These are phyloP conservation scores for Camarhynchus parvulus DNA, from an alignment of 2,113 vertebrate species.

Conservation along the genomic window DNA sequence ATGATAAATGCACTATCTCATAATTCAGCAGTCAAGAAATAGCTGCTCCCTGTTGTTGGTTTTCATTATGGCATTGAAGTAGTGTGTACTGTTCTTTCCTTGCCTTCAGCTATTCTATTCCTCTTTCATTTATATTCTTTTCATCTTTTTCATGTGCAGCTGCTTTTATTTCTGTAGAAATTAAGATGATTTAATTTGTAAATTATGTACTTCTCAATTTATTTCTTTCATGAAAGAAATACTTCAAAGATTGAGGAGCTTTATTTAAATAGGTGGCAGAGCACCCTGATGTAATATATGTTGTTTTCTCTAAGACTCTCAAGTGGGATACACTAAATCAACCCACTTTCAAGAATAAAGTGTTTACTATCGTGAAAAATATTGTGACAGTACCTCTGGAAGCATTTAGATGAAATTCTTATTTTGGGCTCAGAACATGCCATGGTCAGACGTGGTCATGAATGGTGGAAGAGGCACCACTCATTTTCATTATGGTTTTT, in stretches of 20 bases:
- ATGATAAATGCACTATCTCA: neutral
- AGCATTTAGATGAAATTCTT: neutral
- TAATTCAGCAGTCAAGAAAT: neutral
- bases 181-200: neutral
- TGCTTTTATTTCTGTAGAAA: slow-evolving; percentile 26
- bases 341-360: neutral
- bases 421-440: neutral
- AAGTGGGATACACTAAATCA: neutral
- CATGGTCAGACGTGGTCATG: neutral
- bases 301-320: neutral
- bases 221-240: neutral
- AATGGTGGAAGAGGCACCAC: neutral
- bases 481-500: neutral
- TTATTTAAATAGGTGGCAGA: neutral
- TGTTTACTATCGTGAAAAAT: neutral
- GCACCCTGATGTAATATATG: neutral
- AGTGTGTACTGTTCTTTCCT: neutral
- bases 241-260: neutral
- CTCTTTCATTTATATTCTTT: neutral
- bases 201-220: neutral
- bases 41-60: neutral
- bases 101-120: neutral
- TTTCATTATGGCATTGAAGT: neutral
- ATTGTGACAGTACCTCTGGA: neutral
- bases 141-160: neutral